Evolutionary conservation across 2,113 vertebrate species (phyloP), one percentile per base, ranked within the genome.

Genomic region (Promerops cafer): DNA sequence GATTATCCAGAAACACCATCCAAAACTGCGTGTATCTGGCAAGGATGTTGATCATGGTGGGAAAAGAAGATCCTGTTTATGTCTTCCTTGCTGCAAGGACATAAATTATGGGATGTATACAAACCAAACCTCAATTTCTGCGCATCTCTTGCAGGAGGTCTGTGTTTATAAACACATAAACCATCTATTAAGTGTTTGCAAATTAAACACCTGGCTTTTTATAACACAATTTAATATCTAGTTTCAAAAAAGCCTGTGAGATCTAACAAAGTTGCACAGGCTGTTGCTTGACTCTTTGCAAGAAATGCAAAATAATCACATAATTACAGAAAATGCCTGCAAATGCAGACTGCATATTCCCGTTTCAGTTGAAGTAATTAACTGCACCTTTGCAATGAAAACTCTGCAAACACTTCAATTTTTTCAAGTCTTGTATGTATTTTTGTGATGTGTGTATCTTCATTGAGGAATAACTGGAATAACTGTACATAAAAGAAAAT

Each of bases 61-160:
- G 71, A 93, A 85, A 90, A 93, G 66, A 86, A 89, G 93, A 94
- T 94, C 76, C 56, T 92, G 84, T 90, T 96, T 90, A 87, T 87
- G 54, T 87, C 64, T 89, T 91, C 39, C 27, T 91, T 87, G 44
- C 26, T 84, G 22, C 59, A 84, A 81, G n/a, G 53, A 35, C 18
- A 52, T 88, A 94, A 94, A 85, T 93, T 83, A 74, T 11, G 56
- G 35, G n/a, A 68, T 83, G 59, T 47, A 30, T 68, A 81, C 1
- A 23, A 88, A 53, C 23, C n/a, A 95, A 94, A 83, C 33, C 23
- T 93, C 56, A 52, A 33, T 61, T 82, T 89, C 66, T 93, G 57
- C 0, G 0, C 64, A 83, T 18, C 35, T 94, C 80, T 87, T 82
- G 80, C 47, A 92, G 85, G 50, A 90, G 45, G 16, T 84, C 77